phyloP scores from a whole-genome alignment of 2,888 invertebrate genomes.

The Hirtodrosophila trivittata region DNA sequence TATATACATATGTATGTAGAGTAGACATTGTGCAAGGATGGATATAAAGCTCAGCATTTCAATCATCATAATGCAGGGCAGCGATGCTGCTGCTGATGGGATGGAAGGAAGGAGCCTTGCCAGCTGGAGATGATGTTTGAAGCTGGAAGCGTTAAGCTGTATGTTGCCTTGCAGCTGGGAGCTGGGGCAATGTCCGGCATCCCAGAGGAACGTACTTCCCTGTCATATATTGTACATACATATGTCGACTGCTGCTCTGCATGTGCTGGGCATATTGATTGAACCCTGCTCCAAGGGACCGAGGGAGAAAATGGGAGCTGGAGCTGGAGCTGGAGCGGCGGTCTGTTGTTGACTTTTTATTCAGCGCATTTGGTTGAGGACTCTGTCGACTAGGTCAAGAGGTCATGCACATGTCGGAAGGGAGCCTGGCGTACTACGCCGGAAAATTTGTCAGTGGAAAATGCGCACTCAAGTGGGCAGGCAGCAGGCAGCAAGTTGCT shows the following conservation, averaged over 20 bases:
- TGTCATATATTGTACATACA: not conserved
- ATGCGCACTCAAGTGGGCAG: conserved; percentile 33
- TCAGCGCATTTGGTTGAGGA: conserved; percentile 27
- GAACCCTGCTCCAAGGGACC: conserved; percentile 18
- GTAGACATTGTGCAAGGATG: too few relatives aligned
- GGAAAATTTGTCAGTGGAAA: conserved; percentile 54
- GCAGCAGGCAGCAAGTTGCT: not conserved
- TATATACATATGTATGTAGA: too few relatives aligned
- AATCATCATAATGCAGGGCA: conserved; percentile 61
- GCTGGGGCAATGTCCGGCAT: conserved; percentile 11
- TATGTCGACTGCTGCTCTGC: too few relatives aligned
- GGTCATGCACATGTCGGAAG: conserved; percentile 56
- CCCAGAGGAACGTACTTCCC: not conserved
- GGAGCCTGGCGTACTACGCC: conserved; percentile 11
- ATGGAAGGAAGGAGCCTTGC: conserved; percentile 1
- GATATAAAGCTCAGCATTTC: conserved; percentile 60
- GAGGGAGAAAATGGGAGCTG: too few relatives aligned
- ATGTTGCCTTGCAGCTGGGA: too few relatives aligned
- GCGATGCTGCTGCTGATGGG: not conserved
- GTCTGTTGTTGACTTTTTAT: conserved; percentile 18
- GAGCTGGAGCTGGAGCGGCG: too few relatives aligned
- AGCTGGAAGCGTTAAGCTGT: too few relatives aligned
- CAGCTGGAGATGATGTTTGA: too few relatives aligned
- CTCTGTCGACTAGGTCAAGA: conserved; percentile 67
- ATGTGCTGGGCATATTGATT: conserved; percentile 54